Conservation (phyloP, 2,113 vertebrate species). For the Elachura formosa region DNA sequence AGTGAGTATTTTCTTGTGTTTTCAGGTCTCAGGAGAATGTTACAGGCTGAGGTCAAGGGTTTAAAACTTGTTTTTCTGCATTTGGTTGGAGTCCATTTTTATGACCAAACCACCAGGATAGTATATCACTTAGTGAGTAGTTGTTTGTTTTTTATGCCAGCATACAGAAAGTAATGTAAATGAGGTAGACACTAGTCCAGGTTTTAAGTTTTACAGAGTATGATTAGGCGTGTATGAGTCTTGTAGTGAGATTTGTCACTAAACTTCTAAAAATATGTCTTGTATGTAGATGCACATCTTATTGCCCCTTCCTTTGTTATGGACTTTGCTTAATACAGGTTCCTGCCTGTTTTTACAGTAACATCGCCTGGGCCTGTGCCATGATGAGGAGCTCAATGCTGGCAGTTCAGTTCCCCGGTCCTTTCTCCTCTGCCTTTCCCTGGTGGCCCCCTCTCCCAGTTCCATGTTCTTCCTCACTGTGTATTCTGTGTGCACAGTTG, state of each 20-base stretch:
- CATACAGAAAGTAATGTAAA: not conserved
- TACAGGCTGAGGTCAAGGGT: not conserved
- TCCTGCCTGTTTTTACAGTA: not conserved
- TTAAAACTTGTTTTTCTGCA: not conserved
- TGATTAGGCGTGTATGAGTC: not conserved
- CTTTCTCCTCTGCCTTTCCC: not conserved
- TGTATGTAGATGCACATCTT: not conserved
- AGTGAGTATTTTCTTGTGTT: not conserved
- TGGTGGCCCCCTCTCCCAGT: not conserved
- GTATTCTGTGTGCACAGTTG: not conserved
- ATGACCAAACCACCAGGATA: not conserved
- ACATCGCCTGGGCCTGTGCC: fast-evolving
- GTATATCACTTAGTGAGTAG: not conserved
- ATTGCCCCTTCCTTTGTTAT: not conserved
- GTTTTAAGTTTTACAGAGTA: not conserved
- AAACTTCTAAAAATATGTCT: not conserved
- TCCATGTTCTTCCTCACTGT: fast-evolving
- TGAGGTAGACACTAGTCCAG: too few species aligned
- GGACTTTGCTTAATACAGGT: not conserved
- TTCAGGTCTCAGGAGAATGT: not conserved
- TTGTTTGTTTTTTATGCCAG: not conserved
- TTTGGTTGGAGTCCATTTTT: not conserved
- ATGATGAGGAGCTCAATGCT: fast-evolving
- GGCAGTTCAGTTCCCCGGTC: not conserved
- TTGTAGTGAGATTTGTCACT: not conserved